Evolutionary conservation across 2,888 invertebrate genomes (phyloP).

Genomic region (Hemicrepidius hirtus): DNA sequence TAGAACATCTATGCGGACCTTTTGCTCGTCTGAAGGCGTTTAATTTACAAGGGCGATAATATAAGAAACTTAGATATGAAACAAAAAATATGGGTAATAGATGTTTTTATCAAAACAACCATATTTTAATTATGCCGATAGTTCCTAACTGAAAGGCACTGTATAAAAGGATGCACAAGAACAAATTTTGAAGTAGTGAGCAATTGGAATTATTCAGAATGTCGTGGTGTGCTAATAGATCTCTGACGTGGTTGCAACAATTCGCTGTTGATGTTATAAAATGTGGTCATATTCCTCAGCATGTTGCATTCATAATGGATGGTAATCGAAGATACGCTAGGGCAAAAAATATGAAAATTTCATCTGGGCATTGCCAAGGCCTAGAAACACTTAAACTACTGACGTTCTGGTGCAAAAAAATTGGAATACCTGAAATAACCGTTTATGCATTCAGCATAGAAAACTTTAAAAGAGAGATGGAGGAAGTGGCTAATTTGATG

Average conservation of each 20-base stretch:
- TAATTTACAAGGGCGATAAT: too few relatives aligned
- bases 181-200: too few relatives aligned
- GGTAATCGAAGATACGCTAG: conserved; percentile 96
- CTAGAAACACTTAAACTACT: conserved; percentile 89
- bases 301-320: conserved; percentile 99
- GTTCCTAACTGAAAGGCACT: too few relatives aligned
- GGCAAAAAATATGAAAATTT: conserved; percentile 83
- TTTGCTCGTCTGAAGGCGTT: too few relatives aligned
- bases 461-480: conserved; percentile 93
- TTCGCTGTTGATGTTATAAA: conserved; percentile 84
- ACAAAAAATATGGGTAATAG: too few relatives aligned
- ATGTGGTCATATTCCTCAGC: conserved; percentile 89
- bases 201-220: too few relatives aligned
- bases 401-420: conserved; percentile 87
- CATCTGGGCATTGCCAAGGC: conserved; percentile 89
- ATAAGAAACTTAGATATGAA: too few relatives aligned
- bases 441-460: conserved; percentile 99
- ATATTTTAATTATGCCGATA: too few relatives aligned
- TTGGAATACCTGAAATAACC: conserved; percentile 95
- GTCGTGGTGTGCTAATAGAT: too few relatives aligned
- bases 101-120: too few relatives aligned
- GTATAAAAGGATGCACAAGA: too few relatives aligned
- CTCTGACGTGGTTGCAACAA: neutral
- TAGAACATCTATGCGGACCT: too few relatives aligned
- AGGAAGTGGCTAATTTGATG: conserved; percentile 94